Percentiles rank a stretch among this genome's conserved stretches.
These are phyloP conservation scores for Riptortus pedestris DNA, from an alignment of 1,140 invertebrate species.

Conservation along the genomic window DNA sequence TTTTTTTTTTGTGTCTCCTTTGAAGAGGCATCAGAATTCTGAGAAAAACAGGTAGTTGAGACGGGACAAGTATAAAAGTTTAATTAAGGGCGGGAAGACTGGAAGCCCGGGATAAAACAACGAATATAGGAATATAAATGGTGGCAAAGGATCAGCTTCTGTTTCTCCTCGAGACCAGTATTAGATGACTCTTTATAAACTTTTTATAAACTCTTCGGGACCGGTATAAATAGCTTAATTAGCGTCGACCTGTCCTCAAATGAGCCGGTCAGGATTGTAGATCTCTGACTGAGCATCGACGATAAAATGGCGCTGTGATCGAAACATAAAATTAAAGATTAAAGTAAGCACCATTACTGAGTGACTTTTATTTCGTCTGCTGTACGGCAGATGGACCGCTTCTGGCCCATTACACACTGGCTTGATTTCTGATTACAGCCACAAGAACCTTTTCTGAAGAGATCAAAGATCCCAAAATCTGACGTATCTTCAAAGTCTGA, in stretches of 20 bases:
- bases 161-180: not conserved
- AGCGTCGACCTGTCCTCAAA: not conserved
- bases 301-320: not conserved
- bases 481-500: too few relatives aligned
- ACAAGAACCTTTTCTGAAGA: too few relatives aligned
- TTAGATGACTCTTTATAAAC: not conserved
- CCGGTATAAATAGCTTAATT: not conserved
- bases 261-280: not conserved
- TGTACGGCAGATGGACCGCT: too few relatives aligned
- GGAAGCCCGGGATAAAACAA: not conserved
- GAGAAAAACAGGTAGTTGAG: not conserved
- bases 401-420: too few relatives aligned
- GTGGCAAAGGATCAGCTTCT: not conserved
- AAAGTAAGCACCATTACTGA: not conserved
- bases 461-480: too few relatives aligned
- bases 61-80: not conserved
- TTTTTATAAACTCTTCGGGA: not conserved
- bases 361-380: not conserved
- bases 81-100: not conserved
- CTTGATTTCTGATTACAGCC: too few relatives aligned
- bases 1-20: too few relatives aligned
- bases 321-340: not conserved
- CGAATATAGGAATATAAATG: not conserved
- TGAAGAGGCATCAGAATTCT: too few relatives aligned
- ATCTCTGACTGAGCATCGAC: not conserved